Evolutionary conservation across 2,888 invertebrate genomes (phyloP).

Genomic region (Drosophila recens): DNA sequence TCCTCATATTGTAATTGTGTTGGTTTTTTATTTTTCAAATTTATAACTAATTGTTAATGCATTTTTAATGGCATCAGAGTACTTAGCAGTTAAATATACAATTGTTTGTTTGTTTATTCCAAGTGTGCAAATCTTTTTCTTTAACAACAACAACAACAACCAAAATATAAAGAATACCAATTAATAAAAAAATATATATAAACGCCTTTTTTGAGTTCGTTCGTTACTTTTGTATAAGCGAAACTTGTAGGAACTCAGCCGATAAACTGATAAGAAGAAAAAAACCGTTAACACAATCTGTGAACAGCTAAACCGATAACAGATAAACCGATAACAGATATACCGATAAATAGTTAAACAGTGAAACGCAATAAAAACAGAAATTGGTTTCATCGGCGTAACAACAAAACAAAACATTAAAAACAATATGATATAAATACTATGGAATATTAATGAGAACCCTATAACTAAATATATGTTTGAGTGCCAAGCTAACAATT

Average conservation of each 20-base stretch:
- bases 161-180: constrained; percentile 7
- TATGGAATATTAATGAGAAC: constrained; percentile 41
- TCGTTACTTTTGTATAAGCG: constrained; percentile 68
- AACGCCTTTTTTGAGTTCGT: constrained; percentile 65
- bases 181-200: constrained; percentile 7
- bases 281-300: constrained; percentile 31
- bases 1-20: constrained; percentile 24
- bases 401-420: constrained; percentile 13
- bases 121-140: constrained; percentile 28
- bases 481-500: constrained; percentile 85
- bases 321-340: constrained; percentile 31
- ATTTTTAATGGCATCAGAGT: constrained; percentile 30
- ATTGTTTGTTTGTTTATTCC: constrained; percentile 52
- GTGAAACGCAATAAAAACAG: constrained; percentile 52
- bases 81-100: constrained; percentile 51
- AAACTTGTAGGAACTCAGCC: constrained; percentile 78
- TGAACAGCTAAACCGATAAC: constrained; percentile 33
- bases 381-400: constrained; percentile 61
- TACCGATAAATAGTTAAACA: constrained; percentile 42
- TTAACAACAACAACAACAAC: constrained; percentile 4
- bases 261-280: constrained; percentile 29
- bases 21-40: constrained; percentile 13
- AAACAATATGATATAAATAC: constrained; percentile 32
- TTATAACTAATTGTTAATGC: constrained; percentile 41
- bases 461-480: constrained; percentile 67